These are phyloP conservation scores for Cyprinodon diabolis DNA, from an alignment of 2,797 vertebrate genomes.

Conservation along the genomic window DNA sequence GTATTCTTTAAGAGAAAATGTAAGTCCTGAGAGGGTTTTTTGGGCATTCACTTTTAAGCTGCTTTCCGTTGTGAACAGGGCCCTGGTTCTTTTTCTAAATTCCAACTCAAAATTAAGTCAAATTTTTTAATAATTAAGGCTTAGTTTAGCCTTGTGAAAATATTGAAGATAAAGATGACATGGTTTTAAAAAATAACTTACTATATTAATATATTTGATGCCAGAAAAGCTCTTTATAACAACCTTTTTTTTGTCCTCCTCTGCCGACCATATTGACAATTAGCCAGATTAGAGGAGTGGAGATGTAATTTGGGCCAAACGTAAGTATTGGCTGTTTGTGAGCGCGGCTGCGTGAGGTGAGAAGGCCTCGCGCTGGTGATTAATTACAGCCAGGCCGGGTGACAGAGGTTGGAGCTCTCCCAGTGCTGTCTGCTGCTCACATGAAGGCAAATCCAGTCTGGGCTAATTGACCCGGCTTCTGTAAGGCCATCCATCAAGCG, in stretches of 20 bases:
- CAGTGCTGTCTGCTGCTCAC: constrained; percentile 62
- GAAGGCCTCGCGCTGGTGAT: constrained; percentile 75
- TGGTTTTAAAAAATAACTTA: background rate
- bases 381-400: constrained; percentile 76
- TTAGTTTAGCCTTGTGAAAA: background rate
- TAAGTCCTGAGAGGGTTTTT: background rate
- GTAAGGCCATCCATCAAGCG: constrained; percentile 84
- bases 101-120: background rate
- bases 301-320: constrained; percentile 65
- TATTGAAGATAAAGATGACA: background rate
- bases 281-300: constrained; percentile 64
- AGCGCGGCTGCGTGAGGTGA: constrained; percentile 67
- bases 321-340: constrained; percentile 58
- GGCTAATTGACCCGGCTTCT: constrained; percentile 84
- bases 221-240: constrained; percentile 20
- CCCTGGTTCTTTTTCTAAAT: background rate
- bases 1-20: background rate
- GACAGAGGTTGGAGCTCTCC: constrained; percentile 73
- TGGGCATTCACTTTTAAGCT: background rate
- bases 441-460: constrained; percentile 68
- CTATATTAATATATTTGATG: constrained; percentile 3
- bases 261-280: constrained; percentile 66
- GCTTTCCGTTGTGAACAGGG: background rate
- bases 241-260: constrained; percentile 30
- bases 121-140: background rate